Conservation (phyloP, 2,797 vertebrate genomes). For the Euphonia xanthogaster region DNA sequence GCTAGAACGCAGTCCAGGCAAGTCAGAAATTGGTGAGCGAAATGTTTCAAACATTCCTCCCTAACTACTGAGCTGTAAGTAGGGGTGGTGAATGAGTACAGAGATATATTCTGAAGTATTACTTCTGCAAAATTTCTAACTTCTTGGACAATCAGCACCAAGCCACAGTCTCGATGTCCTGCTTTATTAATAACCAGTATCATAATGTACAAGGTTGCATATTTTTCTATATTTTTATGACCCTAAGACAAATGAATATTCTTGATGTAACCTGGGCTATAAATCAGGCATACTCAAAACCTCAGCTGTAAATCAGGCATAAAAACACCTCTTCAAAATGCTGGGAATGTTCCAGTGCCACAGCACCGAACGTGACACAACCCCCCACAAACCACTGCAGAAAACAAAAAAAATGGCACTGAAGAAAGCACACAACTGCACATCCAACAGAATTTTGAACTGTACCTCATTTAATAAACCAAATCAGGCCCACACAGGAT, state of each 20-base stretch:
- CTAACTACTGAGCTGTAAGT: background rate
- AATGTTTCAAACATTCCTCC: background rate
- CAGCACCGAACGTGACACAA: background rate
- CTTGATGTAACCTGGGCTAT: background rate
- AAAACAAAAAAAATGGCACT: background rate
- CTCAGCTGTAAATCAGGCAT: background rate
- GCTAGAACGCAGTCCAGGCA: background rate
- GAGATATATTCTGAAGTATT: background rate
- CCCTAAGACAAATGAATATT: background rate
- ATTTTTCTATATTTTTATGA: background rate
- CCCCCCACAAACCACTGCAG: background rate
- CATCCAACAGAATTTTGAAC: background rate
- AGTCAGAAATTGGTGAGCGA: background rate
- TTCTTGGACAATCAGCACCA: background rate
- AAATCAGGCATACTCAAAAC: background rate
- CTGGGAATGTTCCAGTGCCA: background rate
- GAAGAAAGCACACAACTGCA: background rate
- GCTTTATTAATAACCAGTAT: background rate
- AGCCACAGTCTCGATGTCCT: background rate
- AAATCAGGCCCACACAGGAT: background rate
- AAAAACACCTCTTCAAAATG: background rate
- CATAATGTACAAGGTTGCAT: background rate
- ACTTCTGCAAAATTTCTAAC: background rate
- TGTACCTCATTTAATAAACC: background rate
- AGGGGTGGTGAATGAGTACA: background rate